Evolutionary conservation across 1,140 invertebrate genomes (phyloP).

Genomic region (Stenopsyche tienmushanensis): DNA sequence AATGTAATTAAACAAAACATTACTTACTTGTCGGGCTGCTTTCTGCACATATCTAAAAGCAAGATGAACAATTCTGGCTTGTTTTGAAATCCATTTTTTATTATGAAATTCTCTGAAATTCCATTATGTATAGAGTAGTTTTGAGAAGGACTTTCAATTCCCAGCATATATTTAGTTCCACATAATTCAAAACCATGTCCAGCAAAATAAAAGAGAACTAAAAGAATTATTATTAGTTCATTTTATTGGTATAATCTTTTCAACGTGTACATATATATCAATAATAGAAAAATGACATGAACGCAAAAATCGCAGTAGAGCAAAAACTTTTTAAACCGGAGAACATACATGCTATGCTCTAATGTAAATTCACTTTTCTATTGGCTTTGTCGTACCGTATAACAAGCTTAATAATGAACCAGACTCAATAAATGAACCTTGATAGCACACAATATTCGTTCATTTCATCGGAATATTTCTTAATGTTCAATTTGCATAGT

Average conservation of each 20-base stretch:
- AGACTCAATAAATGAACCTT: too few species aligned
- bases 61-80: slow-evolving; percentile 51
- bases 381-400: too few species aligned
- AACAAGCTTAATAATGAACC: too few species aligned
- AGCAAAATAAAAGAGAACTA: slow-evolving; percentile 54
- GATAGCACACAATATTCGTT: too few species aligned
- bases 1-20: slow-evolving; percentile 2
- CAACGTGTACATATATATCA: too few species aligned
- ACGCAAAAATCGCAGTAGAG: neutral
- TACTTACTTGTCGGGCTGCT: slow-evolving; percentile 49
- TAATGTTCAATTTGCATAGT: too few species aligned
- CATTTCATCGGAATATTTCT: too few species aligned
- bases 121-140: slow-evolving; percentile 47
- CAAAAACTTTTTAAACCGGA: neutral
- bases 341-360: too few species aligned
- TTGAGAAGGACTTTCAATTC: slow-evolving; percentile 49
- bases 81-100: slow-evolving; percentile 46
- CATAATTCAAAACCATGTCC: slow-evolving; percentile 54
- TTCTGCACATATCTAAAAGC: slow-evolving; percentile 54
- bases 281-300: too few species aligned
- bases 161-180: slow-evolving; percentile 51
- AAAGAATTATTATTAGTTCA: slow-evolving; percentile 30
- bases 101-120: slow-evolving; percentile 51
- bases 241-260: too few species aligned
- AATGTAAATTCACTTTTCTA: too few species aligned